A percentile compares a stretch with the other conserved stretches of the same genome.
These are phyloP conservation scores for Coptotermes formosanus DNA, from an alignment of 1,140 invertebrate species.

Conservation along the genomic window DNA sequence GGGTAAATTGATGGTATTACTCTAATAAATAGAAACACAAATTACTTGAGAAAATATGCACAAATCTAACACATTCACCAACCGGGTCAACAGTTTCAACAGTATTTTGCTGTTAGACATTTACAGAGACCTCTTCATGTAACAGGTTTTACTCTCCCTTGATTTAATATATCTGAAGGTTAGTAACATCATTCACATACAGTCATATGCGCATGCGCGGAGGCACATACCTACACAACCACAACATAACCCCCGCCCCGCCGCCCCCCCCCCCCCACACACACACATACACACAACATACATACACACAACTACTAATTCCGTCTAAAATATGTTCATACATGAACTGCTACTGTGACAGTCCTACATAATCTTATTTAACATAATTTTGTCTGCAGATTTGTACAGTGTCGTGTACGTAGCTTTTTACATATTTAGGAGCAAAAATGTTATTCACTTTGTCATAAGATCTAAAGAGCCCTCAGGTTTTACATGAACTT, in stretches of 20 bases:
- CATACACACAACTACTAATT: no score
- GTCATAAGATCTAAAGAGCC: not conserved
- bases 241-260: no score
- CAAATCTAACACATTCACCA: not conserved
- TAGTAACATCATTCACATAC: no score
- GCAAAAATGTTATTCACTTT: not conserved
- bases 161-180: not conserved
- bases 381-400: not conserved
- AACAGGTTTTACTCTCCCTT: no score
- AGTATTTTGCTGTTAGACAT: not conserved
- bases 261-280: not conserved
- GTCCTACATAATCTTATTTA: not conserved
- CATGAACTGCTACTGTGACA: not conserved
- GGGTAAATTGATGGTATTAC: not conserved
- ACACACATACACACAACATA: not conserved
- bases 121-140: not conserved
- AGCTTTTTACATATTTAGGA: not conserved
- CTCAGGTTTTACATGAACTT: not conserved
- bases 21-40: not conserved
- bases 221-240: no score
- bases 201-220: no score
- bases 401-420: not conserved
- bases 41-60: not conserved
- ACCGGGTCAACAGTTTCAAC: not conserved
- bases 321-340: no score